Conservation (phyloP, 1,140 invertebrate species). For the Uloborus diversus region DNA sequence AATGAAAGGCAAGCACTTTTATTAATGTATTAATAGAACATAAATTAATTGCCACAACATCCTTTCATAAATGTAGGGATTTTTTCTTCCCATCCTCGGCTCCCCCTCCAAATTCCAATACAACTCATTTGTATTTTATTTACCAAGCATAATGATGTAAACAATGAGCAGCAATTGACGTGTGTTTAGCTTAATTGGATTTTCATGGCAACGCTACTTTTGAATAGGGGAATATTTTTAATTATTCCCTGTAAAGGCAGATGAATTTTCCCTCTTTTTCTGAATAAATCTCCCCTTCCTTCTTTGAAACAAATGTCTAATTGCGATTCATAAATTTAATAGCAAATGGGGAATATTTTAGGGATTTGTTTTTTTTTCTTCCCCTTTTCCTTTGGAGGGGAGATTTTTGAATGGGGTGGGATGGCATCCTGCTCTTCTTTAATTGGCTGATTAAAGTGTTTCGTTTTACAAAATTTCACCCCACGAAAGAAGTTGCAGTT, state of each 20-base stretch:
- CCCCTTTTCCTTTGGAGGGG: background rate
- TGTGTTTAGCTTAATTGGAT: slow-evolving; percentile 44
- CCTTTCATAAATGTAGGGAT: background rate
- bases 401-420: background rate
- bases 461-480: slow-evolving; percentile 28
- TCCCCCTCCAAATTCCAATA: background rate
- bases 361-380: too few relatives aligned
- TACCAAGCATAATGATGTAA: slow-evolving; percentile 15
- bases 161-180: slow-evolving; percentile 36
- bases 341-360: background rate
- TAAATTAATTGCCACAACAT: slow-evolving; percentile 28
- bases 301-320: slow-evolving; percentile 12
- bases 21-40: slow-evolving; percentile 33
- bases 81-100: background rate
- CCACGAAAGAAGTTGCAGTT: slow-evolving; percentile 11
- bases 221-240: background rate
- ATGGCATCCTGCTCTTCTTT: slow-evolving; percentile 3
- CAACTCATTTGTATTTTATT: slow-evolving; percentile 11
- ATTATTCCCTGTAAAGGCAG: slow-evolving; percentile 5
- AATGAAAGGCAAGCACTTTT: background rate
- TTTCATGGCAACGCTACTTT: background rate
- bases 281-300: background rate
- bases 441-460: slow-evolving; percentile 46
- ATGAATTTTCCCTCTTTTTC: background rate
- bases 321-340: slow-evolving; percentile 47